phyloP scores from a whole-genome alignment of 1,140 invertebrate species.

The Nylanderia fulva region DNA sequence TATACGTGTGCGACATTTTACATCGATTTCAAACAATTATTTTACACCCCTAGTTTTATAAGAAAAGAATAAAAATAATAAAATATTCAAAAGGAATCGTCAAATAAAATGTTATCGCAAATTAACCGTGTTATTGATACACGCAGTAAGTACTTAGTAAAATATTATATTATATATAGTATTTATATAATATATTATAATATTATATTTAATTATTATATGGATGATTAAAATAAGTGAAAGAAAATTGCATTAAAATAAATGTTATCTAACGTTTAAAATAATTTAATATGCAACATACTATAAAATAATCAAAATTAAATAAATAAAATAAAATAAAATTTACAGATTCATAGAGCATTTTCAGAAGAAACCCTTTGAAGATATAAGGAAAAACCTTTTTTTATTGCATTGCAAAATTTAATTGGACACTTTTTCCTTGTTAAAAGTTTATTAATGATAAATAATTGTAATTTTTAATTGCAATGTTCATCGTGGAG shows the following conservation, averaged over 20 bases:
- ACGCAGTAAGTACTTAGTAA: not conserved
- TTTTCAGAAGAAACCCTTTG: not conserved
- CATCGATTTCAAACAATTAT: not conserved
- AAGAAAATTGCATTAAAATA: too few relatives aligned
- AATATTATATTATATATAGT: not conserved
- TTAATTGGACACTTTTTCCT: not conserved
- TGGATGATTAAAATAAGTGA: too few relatives aligned
- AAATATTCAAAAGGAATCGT: not conserved
- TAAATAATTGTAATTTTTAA: not conserved
- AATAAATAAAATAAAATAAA: not conserved
- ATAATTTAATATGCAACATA: not conserved
- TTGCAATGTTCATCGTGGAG: not conserved
- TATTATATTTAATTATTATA: too few relatives aligned
- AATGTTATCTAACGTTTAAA: too few relatives aligned
- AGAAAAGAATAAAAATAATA: too few relatives aligned
- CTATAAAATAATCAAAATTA: too few relatives aligned
- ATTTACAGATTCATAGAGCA: not conserved
- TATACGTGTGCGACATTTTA: conserved; percentile 5
- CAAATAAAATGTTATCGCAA: not conserved
- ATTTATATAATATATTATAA: too few relatives aligned
- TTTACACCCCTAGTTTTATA: not conserved
- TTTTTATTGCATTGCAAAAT: not conserved
- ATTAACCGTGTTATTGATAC: not conserved
- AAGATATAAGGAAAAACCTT: too few relatives aligned
- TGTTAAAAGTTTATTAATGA: not conserved